A percentile compares a stretch with the other conserved stretches of the same genome.
Evolutionary conservation across 2,797 vertebrate genomes (phyloP).

Genomic region (Euphonia xanthogaster): DNA sequence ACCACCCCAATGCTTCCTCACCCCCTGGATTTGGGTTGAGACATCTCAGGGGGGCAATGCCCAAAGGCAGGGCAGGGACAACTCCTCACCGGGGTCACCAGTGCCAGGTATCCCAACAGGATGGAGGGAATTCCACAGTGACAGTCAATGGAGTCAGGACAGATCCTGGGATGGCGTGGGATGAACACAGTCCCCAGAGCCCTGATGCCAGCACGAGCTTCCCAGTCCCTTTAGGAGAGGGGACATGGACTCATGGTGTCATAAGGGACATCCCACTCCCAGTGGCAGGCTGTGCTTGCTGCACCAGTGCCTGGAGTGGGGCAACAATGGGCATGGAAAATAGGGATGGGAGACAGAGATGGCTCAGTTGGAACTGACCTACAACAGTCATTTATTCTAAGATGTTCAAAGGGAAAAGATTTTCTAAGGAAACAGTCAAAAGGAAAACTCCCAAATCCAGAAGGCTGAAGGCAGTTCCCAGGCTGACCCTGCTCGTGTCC

Average conservation of each 20-base stretch:
- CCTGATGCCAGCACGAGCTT: neutral
- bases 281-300: neutral
- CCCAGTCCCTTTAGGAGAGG: neutral
- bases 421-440: neutral
- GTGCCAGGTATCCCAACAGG: neutral
- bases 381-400: accelerated
- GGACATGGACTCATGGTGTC: accelerated
- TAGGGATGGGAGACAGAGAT: neutral
- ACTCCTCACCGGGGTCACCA: neutral
- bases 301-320: neutral
- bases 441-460: neutral
- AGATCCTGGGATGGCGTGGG: neutral
- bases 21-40: neutral
- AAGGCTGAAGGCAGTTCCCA: accelerated
- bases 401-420: neutral
- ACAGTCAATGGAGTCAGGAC: accelerated
- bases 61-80: neutral
- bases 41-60: neutral
- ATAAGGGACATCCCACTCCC: neutral
- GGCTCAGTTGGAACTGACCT: neutral
- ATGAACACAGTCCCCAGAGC: neutral
- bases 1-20: neutral
- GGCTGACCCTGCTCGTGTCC: accelerated
- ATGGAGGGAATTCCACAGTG: neutral
- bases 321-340: neutral